Evolutionary conservation across 2,888 invertebrate species (phyloP).

Genomic region (Dorcus hopei): DNA sequence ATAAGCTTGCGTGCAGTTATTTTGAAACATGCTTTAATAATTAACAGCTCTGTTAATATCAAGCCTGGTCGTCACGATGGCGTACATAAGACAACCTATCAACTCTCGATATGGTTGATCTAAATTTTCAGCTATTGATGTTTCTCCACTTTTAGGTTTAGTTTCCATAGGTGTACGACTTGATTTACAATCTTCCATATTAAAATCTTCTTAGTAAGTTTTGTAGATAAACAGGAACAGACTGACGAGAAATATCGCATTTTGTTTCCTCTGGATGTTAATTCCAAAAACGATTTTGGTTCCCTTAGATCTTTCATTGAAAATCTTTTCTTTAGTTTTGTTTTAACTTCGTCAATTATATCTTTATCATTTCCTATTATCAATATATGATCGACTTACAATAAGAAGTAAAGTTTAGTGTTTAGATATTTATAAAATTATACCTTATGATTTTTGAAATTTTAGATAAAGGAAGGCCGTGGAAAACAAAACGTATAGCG

Average conservation of each 20-base stretch:
- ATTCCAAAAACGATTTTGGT: constrained; percentile 29
- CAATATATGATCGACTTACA: constrained; percentile 34
- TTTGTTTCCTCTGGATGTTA: constrained; percentile 22
- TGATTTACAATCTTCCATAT: constrained; percentile 18
- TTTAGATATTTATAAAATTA: no score
- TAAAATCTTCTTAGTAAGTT: constrained; percentile 27
- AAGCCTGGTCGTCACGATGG: constrained; percentile 6
- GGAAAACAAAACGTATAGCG: no score
- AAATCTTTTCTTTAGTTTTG: constrained; percentile 13
- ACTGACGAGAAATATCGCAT: constrained; percentile 28
- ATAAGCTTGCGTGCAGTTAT: constrained; percentile 10
- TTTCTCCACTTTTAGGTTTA: constrained; percentile 9
- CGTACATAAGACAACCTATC: constrained; percentile 11
- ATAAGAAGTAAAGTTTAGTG: constrained; percentile 20
- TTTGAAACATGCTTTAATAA: constrained; percentile 6
- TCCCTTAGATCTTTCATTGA: constrained; percentile 32
- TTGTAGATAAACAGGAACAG: constrained; percentile 19
- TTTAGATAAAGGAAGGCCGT: no score
- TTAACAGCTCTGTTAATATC: constrained; percentile 13
- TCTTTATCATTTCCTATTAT: no score
- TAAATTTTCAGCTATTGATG: background rate
- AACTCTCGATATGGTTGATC: constrained; percentile 9
- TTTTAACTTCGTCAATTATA: no score
- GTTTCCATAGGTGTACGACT: constrained; percentile 26
- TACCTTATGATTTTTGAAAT: no score